Base-by-base conservation (phyloP, 1,140 invertebrate genomes). In the Drosophila sechellia region DNA sequence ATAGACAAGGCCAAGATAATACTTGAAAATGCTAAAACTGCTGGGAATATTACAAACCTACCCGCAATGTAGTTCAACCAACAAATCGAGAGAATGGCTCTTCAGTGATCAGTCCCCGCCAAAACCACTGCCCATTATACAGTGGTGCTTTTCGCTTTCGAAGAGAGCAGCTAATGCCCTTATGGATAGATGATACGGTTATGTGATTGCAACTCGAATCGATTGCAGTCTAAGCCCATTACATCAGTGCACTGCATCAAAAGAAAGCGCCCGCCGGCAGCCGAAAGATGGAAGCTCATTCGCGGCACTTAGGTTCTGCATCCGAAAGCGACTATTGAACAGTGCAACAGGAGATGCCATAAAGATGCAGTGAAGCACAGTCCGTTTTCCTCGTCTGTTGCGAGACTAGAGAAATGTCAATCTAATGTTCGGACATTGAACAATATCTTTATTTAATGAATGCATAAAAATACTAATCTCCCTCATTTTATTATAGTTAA, bases 21-120 rank as follows among this genome's bases (percentile, higher is more conserved):
- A 54, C 31, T 31, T 3, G 1, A 3, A 31, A 31, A 6, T 31
- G 31, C 42, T 31, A 25, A 73, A 73, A 49, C 31, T 8, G 70
- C 45, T 48, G 57, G 50, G 58, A 71, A 61, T 73, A 39, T 74
- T 39, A 45, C 59, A 61, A 60, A 37, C 61, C 45, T 81, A 81
- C 77, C 81, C 61, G 66, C 40, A 31, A 31, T 31, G 31, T 31
- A 80, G 65, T 70, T 70, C 43, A 61, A 40, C 22, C 22, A 66
- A 37, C 53, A 56, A 74, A 56, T 40, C 58, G 25, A 34, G 46
- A 73, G 39, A 11, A 52, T n/a, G 15, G 46, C 27, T 75, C 65
- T 65, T 55, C 20, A 45, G 13, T 45, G 45, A 22, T 17, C 55
- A 31, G 11, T 31, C 37, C 35, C 56, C 8, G 11, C 17, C 12